Base-by-base conservation (phyloP, 2,888 invertebrate genomes). In the Drosophila setosimentum region DNA sequence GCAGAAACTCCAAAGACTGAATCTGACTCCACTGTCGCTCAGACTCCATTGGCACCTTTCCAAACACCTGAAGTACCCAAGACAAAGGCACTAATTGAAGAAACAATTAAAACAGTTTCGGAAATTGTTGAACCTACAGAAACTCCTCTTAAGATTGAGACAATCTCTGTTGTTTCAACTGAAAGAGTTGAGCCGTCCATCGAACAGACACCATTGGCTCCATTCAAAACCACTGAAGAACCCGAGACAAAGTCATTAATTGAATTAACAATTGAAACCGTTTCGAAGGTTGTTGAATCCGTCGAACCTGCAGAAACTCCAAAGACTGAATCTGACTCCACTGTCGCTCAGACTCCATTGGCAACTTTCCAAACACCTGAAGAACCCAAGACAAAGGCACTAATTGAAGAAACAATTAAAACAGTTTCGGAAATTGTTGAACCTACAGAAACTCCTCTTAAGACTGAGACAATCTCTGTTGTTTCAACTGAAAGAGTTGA, bases 21-120 rank as follows among this genome's bases (percentile, higher is more conserved):
- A 21, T 5, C 24, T 2, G 33, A 59, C 24, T 7, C 30, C 0
- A 11, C 27, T 18, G n/a, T 50, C 3, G 35, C 32, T 3, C 45
- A 51, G n/a, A 67, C 73, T 18, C 75, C 77, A 10, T 45, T 69
- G 27, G 57, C 58, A 18, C 72, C 78, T 13, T 72, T 60, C 13
- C 16, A 58, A 54, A 5, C 33, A 10, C 2, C 40, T 50, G 50
- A 61, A 2, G 62, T 68, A 1, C 8, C 24, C 3, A 49, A 18
- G 16, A 1, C 24, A 1, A 33, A 40, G 16, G 2, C 6, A 2
- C 27, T 27, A 10, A 24, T 27, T 49, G 18, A 18, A 27, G 27
- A 18, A 18, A 4, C 24, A 27, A 27, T 18, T 18, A 1, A 27
- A 49, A 49, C 48, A 18, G 18, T 16, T 27, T 49, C 18, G 48